Percentiles rank a stretch among this genome's conserved stretches.
Evolutionary conservation across 2,888 invertebrate species (phyloP).

Genomic region (Cephus pulcher): DNA sequence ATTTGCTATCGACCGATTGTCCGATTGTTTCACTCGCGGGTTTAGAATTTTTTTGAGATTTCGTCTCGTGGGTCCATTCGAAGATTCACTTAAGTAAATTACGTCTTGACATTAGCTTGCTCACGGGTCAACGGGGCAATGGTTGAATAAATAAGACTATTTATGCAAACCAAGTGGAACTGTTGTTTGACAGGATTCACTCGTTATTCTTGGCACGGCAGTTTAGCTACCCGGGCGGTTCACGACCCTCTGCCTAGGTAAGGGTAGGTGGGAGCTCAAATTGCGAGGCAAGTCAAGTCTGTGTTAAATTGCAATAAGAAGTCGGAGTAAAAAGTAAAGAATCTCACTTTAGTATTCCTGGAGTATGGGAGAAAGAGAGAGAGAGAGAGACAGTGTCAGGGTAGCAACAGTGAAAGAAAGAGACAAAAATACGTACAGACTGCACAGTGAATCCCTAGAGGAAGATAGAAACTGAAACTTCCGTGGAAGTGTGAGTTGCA

Average conservation of each 20-base stretch:
- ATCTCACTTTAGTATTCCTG: not conserved
- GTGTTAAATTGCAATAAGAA: slow-evolving; percentile 25
- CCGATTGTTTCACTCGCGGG: not conserved
- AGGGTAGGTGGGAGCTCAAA: not conserved
- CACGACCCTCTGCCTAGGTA: not conserved
- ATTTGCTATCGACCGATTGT: not conserved
- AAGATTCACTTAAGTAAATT: not conserved
- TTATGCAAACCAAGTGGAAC: slow-evolving; percentile 33
- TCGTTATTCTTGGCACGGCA: slow-evolving; percentile 28
- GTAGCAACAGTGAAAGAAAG: no score
- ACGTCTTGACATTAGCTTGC: not conserved
- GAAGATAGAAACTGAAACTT: not conserved
- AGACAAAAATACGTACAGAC: no score
- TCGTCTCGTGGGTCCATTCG: not conserved
- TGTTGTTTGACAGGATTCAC: slow-evolving; percentile 30
- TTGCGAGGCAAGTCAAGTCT: slow-evolving; percentile 5
- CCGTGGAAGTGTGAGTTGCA: no score
- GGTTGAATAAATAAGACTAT: slow-evolving; percentile 21
- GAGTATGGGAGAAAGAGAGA: not conserved
- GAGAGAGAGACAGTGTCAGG: no score
- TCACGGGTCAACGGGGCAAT: not conserved
- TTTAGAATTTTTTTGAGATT: not conserved
- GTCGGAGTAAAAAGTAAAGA: slow-evolving; percentile 5
- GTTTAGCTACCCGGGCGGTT: slow-evolving; percentile 7
- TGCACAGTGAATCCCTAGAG: not conserved